phyloP scores from a whole-genome alignment of 2,797 vertebrate species.

The Catamblyrhynchus diadema region DNA sequence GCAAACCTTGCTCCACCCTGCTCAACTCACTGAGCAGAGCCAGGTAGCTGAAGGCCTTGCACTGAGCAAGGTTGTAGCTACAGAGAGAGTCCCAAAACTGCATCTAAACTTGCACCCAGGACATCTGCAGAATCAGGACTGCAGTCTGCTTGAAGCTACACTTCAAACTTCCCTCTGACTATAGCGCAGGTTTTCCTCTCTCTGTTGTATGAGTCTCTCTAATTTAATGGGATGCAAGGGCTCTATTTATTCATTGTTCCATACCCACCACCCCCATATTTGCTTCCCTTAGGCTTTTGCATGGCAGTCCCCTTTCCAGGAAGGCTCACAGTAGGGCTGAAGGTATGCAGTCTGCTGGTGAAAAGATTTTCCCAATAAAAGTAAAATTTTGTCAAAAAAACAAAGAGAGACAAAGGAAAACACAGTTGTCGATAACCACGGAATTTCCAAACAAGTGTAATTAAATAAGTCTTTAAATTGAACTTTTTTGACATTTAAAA shows the following conservation, averaged over 20 bases:
- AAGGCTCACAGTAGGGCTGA: neutral
- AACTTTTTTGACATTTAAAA: neutral
- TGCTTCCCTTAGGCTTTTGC: neutral
- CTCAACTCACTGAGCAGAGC: neutral
- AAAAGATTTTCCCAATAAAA: neutral
- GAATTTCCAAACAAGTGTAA: neutral
- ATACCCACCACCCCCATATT: neutral
- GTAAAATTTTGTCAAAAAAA: neutral
- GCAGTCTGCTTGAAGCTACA: neutral
- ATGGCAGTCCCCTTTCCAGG: neutral
- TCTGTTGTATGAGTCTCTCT: neutral
- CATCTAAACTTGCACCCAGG: neutral
- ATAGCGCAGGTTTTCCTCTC: neutral
- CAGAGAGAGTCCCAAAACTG: neutral
- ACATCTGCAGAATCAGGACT: neutral
- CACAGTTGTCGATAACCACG: accelerated
- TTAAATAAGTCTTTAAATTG: neutral
- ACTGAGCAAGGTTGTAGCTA: neutral
- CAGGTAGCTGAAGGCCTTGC: neutral
- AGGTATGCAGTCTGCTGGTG: neutral
- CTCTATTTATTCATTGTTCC: neutral
- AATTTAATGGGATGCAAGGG: neutral
- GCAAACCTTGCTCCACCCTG: neutral
- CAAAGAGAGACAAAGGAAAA: neutral
- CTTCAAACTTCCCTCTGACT: neutral